phyloP scores from a whole-genome alignment of 2,888 invertebrate species.

The Arctia plantaginis region DNA sequence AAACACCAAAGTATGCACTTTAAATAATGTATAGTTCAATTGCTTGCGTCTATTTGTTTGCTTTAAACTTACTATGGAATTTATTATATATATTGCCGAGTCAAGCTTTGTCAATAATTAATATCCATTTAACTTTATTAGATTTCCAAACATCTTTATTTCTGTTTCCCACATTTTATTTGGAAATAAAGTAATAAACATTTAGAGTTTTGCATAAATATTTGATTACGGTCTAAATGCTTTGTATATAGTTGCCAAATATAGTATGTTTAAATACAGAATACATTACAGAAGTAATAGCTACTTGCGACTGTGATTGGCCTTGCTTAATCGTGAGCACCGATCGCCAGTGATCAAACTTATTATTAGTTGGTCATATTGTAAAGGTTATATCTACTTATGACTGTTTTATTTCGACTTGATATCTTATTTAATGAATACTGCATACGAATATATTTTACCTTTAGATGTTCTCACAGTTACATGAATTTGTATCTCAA shows the following conservation, averaged over 20 bases:
- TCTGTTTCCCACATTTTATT: constrained; percentile 14
- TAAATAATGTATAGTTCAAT: neutral
- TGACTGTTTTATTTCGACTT: neutral
- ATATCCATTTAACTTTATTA: constrained; percentile 16
- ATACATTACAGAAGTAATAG: constrained; percentile 43
- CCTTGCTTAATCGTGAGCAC: constrained; percentile 64
- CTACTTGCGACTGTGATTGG: constrained; percentile 34
- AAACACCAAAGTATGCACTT: neutral
- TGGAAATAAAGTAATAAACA: constrained; percentile 10
- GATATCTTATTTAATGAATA: neutral
- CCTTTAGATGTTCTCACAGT: neutral
- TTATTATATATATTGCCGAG: neutral
- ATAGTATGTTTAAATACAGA: constrained; percentile 33
- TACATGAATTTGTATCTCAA: too few species aligned
- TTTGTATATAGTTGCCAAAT: constrained; percentile 4
- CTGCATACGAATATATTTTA: neutral
- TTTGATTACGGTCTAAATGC: constrained; percentile 24
- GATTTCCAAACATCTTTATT: constrained; percentile 12
- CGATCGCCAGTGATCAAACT: constrained; percentile 60
- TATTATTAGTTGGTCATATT: constrained; percentile 45
- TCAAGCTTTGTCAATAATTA: constrained; percentile 1
- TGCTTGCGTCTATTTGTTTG: neutral
- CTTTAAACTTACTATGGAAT: neutral
- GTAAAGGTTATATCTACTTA: constrained; percentile 4
- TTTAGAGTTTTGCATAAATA: constrained; percentile 11